Base-by-base conservation (phyloP, 2,113 vertebrate species). In the Capra hircus region DNA sequence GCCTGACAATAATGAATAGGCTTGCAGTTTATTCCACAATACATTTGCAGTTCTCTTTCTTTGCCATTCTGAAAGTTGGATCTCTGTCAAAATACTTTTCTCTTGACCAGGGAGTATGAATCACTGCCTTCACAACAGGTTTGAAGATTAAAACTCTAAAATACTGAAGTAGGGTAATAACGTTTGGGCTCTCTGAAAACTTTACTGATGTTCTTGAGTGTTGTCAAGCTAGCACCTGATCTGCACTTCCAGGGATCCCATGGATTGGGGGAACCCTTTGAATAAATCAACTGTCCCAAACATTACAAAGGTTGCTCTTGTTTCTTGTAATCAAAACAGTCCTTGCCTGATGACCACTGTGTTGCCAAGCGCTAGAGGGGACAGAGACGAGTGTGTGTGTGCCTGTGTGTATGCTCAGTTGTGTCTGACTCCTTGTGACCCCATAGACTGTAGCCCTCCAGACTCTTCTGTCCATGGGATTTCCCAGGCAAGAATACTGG, bases 1-100 rank as follows among this genome's bases (percentile, higher is more conserved):
- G 89, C 60, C 60, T 97, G 94, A 97, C 95, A 94, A 57, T 97
- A 97, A 97, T 96, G 97, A 98, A 98, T 96, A 93, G 96, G 45
- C 88, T 85, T 85, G n/a, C 60, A 89, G 55, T 97, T 98, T 91
- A 96, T 96, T 94, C 90, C 60, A 84, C 86, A 95, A n/a, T 90
- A 83, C 82, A 93, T 94, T 96, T 98, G 93, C 91, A 97, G 0
- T 96, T 92, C 90, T 90, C 78, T 95, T 82, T 90, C 90, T 94
- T 96, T 96, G 67, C 82, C 78, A 67, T 96, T 97, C 64, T 57
- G 27, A 91, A 97, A 94, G 33, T 91, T 94, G 90, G 88, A 96
- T 97, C 91, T 96, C 91, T 94, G 87, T 96, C 97, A 97, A 62
- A 97, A 88, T 92, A 52, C 74, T 52, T 97, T 88, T 84, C 5